Conservation (phyloP, 2,888 invertebrate genomes). For the Heliconius aoede region DNA sequence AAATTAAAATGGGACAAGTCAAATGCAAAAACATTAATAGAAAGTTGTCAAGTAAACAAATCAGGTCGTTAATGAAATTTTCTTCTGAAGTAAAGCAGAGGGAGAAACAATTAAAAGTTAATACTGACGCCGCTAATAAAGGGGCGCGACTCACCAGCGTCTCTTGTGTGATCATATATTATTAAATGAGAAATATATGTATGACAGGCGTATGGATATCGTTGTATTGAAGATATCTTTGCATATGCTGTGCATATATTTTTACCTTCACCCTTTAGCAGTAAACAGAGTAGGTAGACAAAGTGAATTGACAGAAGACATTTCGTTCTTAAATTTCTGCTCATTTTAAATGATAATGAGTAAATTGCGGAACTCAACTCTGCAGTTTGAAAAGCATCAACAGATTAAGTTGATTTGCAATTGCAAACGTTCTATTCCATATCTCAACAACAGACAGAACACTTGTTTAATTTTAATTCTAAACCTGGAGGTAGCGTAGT, state of each 20-base stretch:
- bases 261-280: too few species aligned
- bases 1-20: slow-evolving; percentile 47
- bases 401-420: background rate
- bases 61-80: slow-evolving; percentile 52
- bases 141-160: slow-evolving; percentile 23
- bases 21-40: slow-evolving; percentile 51
- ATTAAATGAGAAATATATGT: background rate
- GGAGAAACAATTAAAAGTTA: slow-evolving; percentile 53
- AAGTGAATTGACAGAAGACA: too few species aligned
- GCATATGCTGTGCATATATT: background rate
- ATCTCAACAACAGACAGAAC: background rate
- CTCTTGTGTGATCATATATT: background rate
- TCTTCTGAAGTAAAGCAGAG: slow-evolving; percentile 52
- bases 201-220: background rate
- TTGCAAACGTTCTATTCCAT: slow-evolving; percentile 3
- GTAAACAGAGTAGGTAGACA: too few species aligned
- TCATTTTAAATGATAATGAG: too few species aligned
- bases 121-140: slow-evolving; percentile 50
- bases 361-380: background rate
- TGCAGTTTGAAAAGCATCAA: background rate
- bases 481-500: slow-evolving; percentile 33
- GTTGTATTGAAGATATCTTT: background rate
- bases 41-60: slow-evolving; percentile 52
- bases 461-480: slow-evolving; percentile 36
- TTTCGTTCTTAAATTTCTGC: too few species aligned